Base-by-base conservation (phyloP, 2,888 invertebrate genomes). In the Lissonota sp. region DNA sequence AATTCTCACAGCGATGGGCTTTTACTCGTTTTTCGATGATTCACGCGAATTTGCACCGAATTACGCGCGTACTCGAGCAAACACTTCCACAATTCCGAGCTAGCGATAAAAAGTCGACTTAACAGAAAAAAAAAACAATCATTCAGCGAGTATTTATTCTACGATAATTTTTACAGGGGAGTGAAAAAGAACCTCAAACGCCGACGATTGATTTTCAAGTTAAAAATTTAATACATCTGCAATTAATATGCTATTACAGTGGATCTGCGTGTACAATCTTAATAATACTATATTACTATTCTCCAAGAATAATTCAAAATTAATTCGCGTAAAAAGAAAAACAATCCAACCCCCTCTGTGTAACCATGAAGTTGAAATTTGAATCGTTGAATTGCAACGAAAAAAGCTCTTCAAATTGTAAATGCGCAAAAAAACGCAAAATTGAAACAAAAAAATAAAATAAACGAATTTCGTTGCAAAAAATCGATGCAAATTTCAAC, bases 221-320 rank as follows among this genome's bases (percentile, higher is more conserved):
- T 62, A 62, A 87, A 87, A 87, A 88, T 88, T 86, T 88, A 86
- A 87, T 87, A 85, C 83, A 85, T 85, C 76, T 84, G 64, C 71
- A 72, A 57, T 71, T 75, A 16, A 37, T 49, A 70, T 39, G 49
- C 67, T 49, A 10, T 67, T 26, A 71, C 58, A 69, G 55, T 78
- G 40, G 70, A 76, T 67, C 57, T 63, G 49, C 74, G 66, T 66
- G n/a, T 42, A 79, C 70, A 74, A 64, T 78, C 63, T 62, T 51
- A 72, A 73, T 55, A 62, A 74, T 64, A 46, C 51, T 53, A 63
- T 26, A 26, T 63, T 26, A 57, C 37, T 66, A 53, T 64, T 37
- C 40, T 62, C 42, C 40, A 53, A 70, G 77, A 46, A 64, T 42
- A 73, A 82, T 71, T 72, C 77, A 62, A 80, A 75, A 3, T 26